phyloP scores from a whole-genome alignment of 1,140 invertebrate species.

The Heliothis virescens region DNA sequence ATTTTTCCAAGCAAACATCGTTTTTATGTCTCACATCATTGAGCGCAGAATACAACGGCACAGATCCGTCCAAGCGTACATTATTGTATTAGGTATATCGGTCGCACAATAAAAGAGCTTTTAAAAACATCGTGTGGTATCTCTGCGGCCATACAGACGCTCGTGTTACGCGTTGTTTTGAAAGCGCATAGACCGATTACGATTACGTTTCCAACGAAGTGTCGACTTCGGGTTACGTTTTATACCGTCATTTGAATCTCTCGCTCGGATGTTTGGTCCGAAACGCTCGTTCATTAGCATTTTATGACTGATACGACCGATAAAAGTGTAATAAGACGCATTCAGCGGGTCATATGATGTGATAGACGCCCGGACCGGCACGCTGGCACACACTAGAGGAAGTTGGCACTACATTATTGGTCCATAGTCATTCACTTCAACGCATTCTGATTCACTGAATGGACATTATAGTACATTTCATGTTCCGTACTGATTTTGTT shows the following conservation, averaged over 20 bases:
- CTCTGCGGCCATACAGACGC: constrained; percentile 70
- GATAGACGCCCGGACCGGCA: constrained; percentile 75
- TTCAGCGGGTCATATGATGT: constrained; percentile 80
- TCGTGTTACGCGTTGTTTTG: constrained; percentile 83
- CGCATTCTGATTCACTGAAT: constrained; percentile 74
- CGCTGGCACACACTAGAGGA: constrained; percentile 72
- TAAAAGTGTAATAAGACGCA: constrained; percentile 84
- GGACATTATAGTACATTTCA: constrained; percentile 74
- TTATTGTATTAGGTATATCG: constrained; percentile 57
- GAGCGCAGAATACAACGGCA: constrained; percentile 52
- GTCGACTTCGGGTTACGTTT: constrained; percentile 84
- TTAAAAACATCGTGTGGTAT: constrained; percentile 78
- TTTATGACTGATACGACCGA: constrained; percentile 85
- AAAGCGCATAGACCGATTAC: constrained; percentile 81
- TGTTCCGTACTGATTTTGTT: constrained; percentile 71
- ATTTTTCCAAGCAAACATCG: constrained; percentile 43
- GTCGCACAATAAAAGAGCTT: constrained; percentile 81
- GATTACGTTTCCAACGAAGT: constrained; percentile 83
- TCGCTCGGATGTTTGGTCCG: constrained; percentile 84
- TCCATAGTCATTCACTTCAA: constrained; percentile 72
- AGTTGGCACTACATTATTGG: constrained; percentile 76
- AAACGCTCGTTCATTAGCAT: constrained; percentile 84
- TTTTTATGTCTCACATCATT: constrained; percentile 13
- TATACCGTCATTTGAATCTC: constrained; percentile 85
- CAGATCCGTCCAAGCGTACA: constrained; percentile 34